Evolutionary conservation across 2,797 vertebrate species (phyloP), one percentile per base, ranked within the genome.

Genomic region (Hirundo rustica): DNA sequence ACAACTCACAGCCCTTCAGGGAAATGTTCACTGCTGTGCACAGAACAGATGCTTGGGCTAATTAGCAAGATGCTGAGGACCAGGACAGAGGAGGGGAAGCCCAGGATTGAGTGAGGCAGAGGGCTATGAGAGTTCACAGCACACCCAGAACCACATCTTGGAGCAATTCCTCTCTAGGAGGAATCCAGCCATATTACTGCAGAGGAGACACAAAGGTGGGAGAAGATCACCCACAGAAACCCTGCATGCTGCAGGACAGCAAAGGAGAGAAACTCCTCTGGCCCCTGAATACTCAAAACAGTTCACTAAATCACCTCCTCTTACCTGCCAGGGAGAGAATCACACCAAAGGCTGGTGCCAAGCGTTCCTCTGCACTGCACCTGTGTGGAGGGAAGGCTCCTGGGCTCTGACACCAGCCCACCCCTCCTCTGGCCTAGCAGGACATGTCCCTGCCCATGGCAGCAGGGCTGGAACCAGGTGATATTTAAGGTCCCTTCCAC

Each of bases 31-130:
- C 53, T 65, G 73, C 89, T 60, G 23, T 44, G 80, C 87, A 94
- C 80, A 18, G 17, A 96, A 84, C 76, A 95, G 94, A 88, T 93
- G 85, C 77, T 84, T 25, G 4, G 26, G 53, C 62, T 96, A 93
- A 90, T 93, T 94, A 92, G 67, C 92, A 89, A 83, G 91, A 95
- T 34, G 55, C 48, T 4, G 2, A 51, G 73, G 55, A 88, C 13
- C 5, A 22, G 72, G 45, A 70, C 2, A 78, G 71, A 5, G 2
- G 47, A 77, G 55, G 34, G 29, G 38, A 91, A 89, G 29, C 13
- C 47, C 44, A 30, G 44, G n/a, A 54, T 0, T 29, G 23, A 76
- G 40, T 0, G 0, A 60, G 85, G 71, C n/a, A 64, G 9, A 58
- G 30, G 3, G 13, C 16, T 86, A 7, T 4, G 4, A 74, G n/a